Percentiles rank a stretch among this genome's conserved stretches.
phyloP scores from a whole-genome alignment of 2,888 invertebrate genomes.

The Torymus auratus region DNA sequence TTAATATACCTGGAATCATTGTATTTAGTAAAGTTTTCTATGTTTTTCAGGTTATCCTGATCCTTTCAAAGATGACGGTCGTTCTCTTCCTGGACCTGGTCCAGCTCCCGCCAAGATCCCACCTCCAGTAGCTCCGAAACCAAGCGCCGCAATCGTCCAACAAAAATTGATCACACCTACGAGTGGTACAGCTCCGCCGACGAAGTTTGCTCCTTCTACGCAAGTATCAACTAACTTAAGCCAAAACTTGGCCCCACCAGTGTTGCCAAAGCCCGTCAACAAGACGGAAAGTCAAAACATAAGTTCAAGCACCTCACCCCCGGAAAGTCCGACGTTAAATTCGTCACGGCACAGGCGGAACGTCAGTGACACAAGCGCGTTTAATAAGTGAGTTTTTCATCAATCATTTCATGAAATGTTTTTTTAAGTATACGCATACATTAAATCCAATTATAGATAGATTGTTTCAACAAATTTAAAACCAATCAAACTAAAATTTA shows the following conservation, averaged over 20 bases:
- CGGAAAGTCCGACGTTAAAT: conserved; percentile 72
- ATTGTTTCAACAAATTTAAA: too few species aligned
- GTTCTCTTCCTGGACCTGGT: conserved; percentile 69
- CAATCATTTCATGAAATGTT: too few species aligned
- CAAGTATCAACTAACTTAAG: conserved; percentile 37
- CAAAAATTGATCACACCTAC: conserved; percentile 70
- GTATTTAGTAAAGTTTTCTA: conserved; percentile 24
- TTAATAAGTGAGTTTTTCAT: conserved; percentile 82
- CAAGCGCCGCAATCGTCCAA: conserved; percentile 66
- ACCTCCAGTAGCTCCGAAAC: conserved; percentile 72
- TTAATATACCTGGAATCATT: background rate
- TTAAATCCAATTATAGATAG: too few species aligned
- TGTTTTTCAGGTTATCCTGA: conserved; percentile 80
- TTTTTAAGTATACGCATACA: too few species aligned
- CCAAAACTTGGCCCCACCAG: conserved; percentile 58
- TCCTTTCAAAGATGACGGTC: conserved; percentile 82
- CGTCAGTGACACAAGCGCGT: conserved; percentile 90
- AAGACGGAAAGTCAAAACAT: conserved; percentile 75
- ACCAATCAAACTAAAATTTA: too few species aligned
- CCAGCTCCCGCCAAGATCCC: conserved; percentile 71
- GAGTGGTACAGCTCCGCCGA: conserved; percentile 64
- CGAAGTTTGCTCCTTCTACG: conserved; percentile 70
- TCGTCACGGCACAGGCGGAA: conserved; percentile 85
- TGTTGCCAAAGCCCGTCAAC: conserved; percentile 70
- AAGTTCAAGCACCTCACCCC: conserved; percentile 72